These are phyloP conservation scores for Tethea ocularis DNA, from an alignment of 2,888 invertebrate genomes.

Conservation along the genomic window DNA sequence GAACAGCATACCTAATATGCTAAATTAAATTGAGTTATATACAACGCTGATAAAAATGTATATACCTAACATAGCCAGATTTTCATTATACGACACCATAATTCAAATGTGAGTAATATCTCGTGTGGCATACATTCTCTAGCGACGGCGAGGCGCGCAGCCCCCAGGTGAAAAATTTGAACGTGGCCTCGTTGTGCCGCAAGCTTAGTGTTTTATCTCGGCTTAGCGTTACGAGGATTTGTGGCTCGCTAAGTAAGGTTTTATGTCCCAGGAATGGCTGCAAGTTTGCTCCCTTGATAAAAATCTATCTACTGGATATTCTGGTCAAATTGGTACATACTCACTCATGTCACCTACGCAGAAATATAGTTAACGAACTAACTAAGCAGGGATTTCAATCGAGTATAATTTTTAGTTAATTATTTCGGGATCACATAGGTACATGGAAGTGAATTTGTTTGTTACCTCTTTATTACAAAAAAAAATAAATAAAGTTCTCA, in stretches of 20 bases:
- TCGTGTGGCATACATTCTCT: slow-evolving; percentile 63
- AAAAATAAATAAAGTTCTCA: too few species aligned
- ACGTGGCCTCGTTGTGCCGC: slow-evolving; percentile 70
- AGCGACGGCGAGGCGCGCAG: slow-evolving; percentile 39
- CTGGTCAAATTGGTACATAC: slow-evolving; percentile 29
- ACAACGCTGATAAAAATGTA: slow-evolving; percentile 30
- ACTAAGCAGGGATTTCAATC: too few species aligned
- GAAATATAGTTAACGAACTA: too few species aligned
- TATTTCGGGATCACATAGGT: too few species aligned
- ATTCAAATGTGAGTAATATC: slow-evolving; percentile 78
- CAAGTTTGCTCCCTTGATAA: slow-evolving; percentile 75
- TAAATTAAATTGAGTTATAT: slow-evolving; percentile 9
- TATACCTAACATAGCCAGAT: slow-evolving; percentile 58
- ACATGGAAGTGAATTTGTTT: too few species aligned
- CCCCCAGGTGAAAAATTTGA: slow-evolving; percentile 80
- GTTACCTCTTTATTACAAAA: too few species aligned
- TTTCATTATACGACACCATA: slow-evolving; percentile 76
- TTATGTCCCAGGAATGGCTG: slow-evolving; percentile 77
- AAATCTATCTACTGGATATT: slow-evolving; percentile 59
- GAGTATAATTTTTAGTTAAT: too few species aligned
- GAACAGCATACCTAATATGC: not conserved
- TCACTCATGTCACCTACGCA: too few species aligned
- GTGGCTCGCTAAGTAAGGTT: slow-evolving; percentile 82
- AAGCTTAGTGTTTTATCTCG: slow-evolving; percentile 82
- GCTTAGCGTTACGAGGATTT: slow-evolving; percentile 83